Conservation (phyloP, 2,888 invertebrate genomes). For the Eupithecia centaureata region DNA sequence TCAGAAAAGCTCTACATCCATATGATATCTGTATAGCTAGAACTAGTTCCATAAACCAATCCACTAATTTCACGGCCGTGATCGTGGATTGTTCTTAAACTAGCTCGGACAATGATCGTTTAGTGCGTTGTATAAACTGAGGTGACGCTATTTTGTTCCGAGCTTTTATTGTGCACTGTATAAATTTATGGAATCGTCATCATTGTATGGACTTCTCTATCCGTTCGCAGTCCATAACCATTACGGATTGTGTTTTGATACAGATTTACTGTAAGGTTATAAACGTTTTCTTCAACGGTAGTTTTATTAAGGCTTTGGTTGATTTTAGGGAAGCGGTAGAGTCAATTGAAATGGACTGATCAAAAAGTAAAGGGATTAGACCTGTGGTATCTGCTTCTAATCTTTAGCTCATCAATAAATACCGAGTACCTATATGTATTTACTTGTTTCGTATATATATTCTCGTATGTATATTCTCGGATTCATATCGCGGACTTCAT, state of each 20-base stretch:
- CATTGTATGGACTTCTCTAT: conserved; percentile 80
- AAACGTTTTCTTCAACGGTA: conserved; percentile 43
- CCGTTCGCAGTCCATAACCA: conserved; percentile 78
- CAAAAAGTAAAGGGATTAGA: neutral
- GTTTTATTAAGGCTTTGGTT: conserved; percentile 19
- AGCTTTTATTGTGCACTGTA: conserved; percentile 81
- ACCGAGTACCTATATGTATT: neutral
- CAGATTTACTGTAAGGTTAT: conserved; percentile 67
- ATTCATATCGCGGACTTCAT: neutral
- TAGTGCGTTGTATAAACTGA: conserved; percentile 70
- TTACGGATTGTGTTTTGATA: conserved; percentile 78
- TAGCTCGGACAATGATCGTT: conserved; percentile 66
- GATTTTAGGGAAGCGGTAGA: neutral
- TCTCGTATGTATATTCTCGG: too few species aligned
- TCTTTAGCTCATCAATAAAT: neutral
- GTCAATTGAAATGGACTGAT: neutral
- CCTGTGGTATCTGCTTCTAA: neutral
- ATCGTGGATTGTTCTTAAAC: conserved; percentile 64
- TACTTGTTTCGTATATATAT: neutral
- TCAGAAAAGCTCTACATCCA: neutral
- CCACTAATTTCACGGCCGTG: conserved; percentile 70
- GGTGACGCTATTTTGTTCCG: conserved; percentile 79
- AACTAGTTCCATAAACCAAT: conserved; percentile 61
- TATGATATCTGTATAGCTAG: conserved; percentile 28
- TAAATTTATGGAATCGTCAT: conserved; percentile 84